phyloP scores from a whole-genome alignment of 2,797 vertebrate species.

The Diceros bicornis region DNA sequence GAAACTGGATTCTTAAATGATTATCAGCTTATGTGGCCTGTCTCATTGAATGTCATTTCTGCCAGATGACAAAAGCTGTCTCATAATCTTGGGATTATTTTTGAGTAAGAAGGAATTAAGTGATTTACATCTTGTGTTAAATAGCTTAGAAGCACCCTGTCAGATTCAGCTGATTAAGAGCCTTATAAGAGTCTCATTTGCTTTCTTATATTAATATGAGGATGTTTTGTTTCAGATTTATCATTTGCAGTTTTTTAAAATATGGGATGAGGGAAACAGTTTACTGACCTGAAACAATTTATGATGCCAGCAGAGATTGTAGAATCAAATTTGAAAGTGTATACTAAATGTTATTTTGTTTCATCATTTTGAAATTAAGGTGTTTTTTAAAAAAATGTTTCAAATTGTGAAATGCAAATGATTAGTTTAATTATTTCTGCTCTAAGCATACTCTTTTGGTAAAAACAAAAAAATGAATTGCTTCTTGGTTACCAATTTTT shows the following conservation, averaged over 20 bases:
- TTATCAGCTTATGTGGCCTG: neutral
- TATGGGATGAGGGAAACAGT: neutral
- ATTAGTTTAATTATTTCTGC: constrained; percentile 33
- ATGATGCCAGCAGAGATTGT: neutral
- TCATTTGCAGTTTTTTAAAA: constrained; percentile 28
- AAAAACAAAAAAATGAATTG: neutral
- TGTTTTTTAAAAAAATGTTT: neutral
- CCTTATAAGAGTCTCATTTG: neutral
- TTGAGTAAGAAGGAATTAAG: constrained; percentile 56
- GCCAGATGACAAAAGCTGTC: neutral
- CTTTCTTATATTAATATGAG: neutral
- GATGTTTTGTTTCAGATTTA: neutral
- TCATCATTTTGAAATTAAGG: constrained; percentile 41
- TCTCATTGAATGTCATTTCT: constrained; percentile 19
- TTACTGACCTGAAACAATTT: constrained; percentile 32
- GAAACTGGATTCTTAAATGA: constrained; percentile 25
- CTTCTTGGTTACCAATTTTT: constrained; percentile 46
- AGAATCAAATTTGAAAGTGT: constrained; percentile 10
- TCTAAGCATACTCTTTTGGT: neutral
- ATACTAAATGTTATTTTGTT: constrained; percentile 17
- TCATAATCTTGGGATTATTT: constrained; percentile 37
- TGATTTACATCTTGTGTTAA: constrained; percentile 11
- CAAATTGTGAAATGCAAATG: neutral
- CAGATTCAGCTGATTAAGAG: neutral
- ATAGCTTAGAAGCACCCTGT: neutral